Evolutionary conservation across 2,113 vertebrate species (phyloP).

Genomic region (Arvicanthis niloticus): DNA sequence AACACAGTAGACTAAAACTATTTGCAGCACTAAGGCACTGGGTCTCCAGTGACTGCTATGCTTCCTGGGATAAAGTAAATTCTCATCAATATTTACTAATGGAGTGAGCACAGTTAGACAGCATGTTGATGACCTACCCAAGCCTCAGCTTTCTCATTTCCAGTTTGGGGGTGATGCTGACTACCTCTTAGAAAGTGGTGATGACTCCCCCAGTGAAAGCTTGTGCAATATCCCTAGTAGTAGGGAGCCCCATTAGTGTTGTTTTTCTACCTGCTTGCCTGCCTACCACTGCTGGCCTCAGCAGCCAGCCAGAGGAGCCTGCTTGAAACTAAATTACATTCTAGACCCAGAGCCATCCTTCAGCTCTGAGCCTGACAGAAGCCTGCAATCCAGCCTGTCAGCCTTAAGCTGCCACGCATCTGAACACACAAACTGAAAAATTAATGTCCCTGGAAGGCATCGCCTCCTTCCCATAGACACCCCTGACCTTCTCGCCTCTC

Average conservation of each 20-base stretch:
- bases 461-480: conserved; percentile 7
- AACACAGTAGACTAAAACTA: not conserved
- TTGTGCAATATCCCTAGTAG: not conserved
- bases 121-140: fast-evolving
- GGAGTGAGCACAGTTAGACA: not conserved
- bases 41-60: not conserved
- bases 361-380: not conserved
- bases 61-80: not conserved
- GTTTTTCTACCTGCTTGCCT: not conserved
- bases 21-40: too few species aligned
- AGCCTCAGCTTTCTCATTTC: not conserved
- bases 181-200: not conserved
- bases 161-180: not conserved
- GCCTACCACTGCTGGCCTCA: not conserved
- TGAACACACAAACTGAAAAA: conserved; percentile 70
- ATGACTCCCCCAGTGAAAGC: not conserved
- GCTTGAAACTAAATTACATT: conserved; percentile 18
- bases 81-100: not conserved
- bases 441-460: conserved; percentile 63
- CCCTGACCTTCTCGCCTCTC: conserved; percentile 53
- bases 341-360: conserved; percentile 44
- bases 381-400: conserved; percentile 18
- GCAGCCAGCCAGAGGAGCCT: not conserved
- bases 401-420: conserved; percentile 23
- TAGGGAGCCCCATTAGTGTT: fast-evolving